Percentiles rank a stretch among this genome's conserved stretches.
Conservation (phyloP, 2,888 invertebrate species). For the Mythimna albipuncta region DNA sequence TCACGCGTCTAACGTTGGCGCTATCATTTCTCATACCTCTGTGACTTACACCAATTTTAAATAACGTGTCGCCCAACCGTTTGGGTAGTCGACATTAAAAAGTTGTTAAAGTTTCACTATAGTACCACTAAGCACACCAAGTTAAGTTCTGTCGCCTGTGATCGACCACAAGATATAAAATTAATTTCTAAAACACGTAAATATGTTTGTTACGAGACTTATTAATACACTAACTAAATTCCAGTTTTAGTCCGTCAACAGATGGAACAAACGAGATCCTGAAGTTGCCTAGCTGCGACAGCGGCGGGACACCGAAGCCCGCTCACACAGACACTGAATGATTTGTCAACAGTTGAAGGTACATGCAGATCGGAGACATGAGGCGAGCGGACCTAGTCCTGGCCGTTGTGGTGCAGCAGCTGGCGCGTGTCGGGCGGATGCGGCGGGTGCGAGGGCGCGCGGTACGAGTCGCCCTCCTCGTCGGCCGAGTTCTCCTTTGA, state of each 20-base stretch:
- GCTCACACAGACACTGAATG: slow-evolving; percentile 41
- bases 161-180: slow-evolving; percentile 66
- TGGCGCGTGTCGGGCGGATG: slow-evolving; percentile 92
- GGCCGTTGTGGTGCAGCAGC: slow-evolving; percentile 94
- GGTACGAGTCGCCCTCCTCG: slow-evolving; percentile 88
- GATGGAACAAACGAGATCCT: slow-evolving; percentile 47
- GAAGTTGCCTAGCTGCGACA: slow-evolving; percentile 32
- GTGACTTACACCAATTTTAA: slow-evolving; percentile 57
- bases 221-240: slow-evolving; percentile 76
- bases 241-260: slow-evolving; percentile 73
- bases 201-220: slow-evolving; percentile 62
- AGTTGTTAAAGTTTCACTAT: slow-evolving; percentile 57
- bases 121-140: slow-evolving; percentile 63
- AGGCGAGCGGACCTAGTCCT: slow-evolving; percentile 90
- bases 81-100: slow-evolving; percentile 51
- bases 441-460: slow-evolving; percentile 90
- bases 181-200: slow-evolving; percentile 67
- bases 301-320: slow-evolving; percentile 33
- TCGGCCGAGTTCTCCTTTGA: slow-evolving; percentile 92
- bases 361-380: slow-evolving; percentile 63
- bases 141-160: slow-evolving; percentile 59
- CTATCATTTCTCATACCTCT: slow-evolving; percentile 45
- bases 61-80: slow-evolving; percentile 54
- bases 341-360: slow-evolving; percentile 65
- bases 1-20: slow-evolving; percentile 27